phyloP scores from a whole-genome alignment of 2,888 invertebrate genomes.

The Eurois occulta region DNA sequence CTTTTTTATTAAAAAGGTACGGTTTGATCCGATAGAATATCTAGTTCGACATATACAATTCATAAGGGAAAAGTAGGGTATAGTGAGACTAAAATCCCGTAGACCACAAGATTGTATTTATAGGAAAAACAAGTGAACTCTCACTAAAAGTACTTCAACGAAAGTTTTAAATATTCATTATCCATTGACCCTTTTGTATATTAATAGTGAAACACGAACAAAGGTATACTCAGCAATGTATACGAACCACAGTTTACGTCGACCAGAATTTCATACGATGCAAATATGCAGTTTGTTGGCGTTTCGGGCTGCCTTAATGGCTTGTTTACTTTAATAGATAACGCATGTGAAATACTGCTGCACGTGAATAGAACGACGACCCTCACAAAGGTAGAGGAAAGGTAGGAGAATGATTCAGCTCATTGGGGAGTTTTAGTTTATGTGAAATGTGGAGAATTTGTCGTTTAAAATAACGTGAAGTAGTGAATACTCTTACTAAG shows the following conservation, averaged over 20 bases:
- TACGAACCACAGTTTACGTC: background rate
- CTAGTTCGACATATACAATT: conserved; percentile 30
- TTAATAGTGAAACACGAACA: background rate
- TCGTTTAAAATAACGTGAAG: background rate
- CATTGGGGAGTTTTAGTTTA: background rate
- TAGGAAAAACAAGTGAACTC: conserved; percentile 2
- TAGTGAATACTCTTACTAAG: no score
- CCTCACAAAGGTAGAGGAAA: background rate
- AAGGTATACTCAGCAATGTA: conserved; percentile 27
- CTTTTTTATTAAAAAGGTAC: conserved; percentile 7
- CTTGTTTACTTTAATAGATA: conserved; percentile 49
- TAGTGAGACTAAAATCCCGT: conserved; percentile 6
- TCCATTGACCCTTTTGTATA: conserved; percentile 7
- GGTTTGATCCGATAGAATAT: conserved; percentile 1
- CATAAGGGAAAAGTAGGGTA: conserved; percentile 14
- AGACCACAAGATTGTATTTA: conserved; percentile 15
- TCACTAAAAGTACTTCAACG: background rate
- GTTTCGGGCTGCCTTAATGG: conserved; percentile 47
- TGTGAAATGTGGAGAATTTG: background rate
- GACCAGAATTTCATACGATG: conserved; percentile 44
- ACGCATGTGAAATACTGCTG: conserved; percentile 32
- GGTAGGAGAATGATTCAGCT: background rate
- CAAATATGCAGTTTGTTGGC: conserved; percentile 56
- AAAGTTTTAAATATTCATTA: conserved; percentile 26
- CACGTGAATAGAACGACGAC: conserved; percentile 20